Conservation (phyloP, 1,140 invertebrate species). For the Cherax quadricarinatus region DNA sequence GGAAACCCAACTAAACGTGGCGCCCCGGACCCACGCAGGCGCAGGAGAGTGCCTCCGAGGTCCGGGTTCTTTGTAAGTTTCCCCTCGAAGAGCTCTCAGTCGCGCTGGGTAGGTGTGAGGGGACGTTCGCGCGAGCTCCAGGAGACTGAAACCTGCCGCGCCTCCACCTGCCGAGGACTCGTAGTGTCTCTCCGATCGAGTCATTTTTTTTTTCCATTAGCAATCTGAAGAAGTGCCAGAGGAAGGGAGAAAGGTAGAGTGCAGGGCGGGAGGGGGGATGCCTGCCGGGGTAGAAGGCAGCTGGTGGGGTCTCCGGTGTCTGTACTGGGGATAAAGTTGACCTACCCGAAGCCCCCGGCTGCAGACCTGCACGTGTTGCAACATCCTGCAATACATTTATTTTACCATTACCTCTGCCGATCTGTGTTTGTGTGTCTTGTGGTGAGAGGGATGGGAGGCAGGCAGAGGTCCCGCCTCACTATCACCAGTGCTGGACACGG, state of each 20-base stretch:
- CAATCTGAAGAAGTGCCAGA: background rate
- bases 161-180: background rate
- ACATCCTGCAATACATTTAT: background rate
- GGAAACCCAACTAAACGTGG: constrained; percentile 16
- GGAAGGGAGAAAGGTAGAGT: constrained; percentile 23
- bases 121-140: constrained; percentile 2
- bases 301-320: background rate
- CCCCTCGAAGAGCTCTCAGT: constrained; percentile 48
- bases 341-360: constrained; percentile 20
- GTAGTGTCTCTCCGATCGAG: background rate
- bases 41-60: background rate
- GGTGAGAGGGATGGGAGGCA: too few relatives aligned
- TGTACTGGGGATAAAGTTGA: constrained; percentile 38
- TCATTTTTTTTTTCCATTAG: background rate
- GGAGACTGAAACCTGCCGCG: background rate
- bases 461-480: too few relatives aligned
- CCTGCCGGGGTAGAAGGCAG: background rate
- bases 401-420: too few relatives aligned
- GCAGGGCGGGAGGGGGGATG: too few relatives aligned
- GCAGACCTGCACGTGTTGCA: background rate
- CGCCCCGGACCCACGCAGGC: background rate
- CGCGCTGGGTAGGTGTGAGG: constrained; percentile 40
- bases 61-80: constrained; percentile 50
- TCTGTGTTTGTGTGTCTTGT: too few relatives aligned
- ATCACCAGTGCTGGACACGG: too few relatives aligned